These are phyloP conservation scores for Hirundo rustica DNA, from an alignment of 2,797 vertebrate genomes.

Conservation along the genomic window DNA sequence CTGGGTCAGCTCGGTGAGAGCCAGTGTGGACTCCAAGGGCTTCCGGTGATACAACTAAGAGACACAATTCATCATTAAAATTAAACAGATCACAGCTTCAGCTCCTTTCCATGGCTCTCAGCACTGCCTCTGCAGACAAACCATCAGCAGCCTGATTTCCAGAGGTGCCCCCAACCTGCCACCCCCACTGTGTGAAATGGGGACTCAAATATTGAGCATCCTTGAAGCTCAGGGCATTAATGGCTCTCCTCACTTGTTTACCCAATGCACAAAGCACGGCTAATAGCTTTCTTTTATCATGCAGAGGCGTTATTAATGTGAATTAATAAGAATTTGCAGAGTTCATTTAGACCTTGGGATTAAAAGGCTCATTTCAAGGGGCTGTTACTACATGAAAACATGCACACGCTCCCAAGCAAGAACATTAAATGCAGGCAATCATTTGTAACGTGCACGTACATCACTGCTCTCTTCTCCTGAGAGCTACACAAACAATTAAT, in stretches of 20 bases:
- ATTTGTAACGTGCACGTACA: neutral
- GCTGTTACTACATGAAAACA: neutral
- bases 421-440: neutral
- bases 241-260: conserved; percentile 7
- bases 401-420: neutral
- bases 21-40: rapidly evolving
- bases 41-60: rapidly evolving
- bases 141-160: neutral
- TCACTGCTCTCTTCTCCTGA: neutral
- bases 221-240: neutral
- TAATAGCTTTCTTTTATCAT: neutral
- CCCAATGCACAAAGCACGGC: neutral
- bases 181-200: neutral
- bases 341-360: neutral
- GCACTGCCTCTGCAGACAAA: neutral
- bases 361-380: neutral
- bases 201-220: neutral
- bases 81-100: too few relatives aligned
- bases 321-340: conserved; percentile 13
- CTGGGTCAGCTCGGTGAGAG: neutral
- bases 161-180: neutral
- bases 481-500: neutral
- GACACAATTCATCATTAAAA: neutral
- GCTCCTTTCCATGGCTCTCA: neutral
- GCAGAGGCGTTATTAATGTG: neutral